Conservation (phyloP, 2,797 vertebrate species). For the Mastacembelus armatus region DNA sequence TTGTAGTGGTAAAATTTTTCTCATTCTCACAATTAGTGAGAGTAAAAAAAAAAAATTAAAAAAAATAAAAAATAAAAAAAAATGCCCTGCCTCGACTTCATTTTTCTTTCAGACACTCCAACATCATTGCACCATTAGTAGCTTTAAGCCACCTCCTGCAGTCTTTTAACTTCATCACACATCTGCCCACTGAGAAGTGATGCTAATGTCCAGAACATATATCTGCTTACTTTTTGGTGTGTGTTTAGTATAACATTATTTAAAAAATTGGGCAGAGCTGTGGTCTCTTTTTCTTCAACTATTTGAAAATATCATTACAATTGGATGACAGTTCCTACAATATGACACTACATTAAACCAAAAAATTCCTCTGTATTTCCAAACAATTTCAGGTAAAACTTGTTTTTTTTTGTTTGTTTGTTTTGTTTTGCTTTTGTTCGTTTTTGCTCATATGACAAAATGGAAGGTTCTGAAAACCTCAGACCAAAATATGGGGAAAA, state of each 20-base stretch:
- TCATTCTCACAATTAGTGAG: too few species aligned
- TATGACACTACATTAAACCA: too few species aligned
- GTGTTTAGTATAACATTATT: background rate
- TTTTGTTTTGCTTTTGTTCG: background rate
- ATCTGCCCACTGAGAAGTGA: conserved; percentile 3
- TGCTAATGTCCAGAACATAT: background rate
- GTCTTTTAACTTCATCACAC: conserved; percentile 27
- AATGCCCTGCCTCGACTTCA: conserved; percentile 6
- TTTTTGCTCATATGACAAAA: conserved; percentile 8
- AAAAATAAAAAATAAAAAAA: too few species aligned
- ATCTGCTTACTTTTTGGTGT: too few species aligned
- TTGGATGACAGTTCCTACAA: too few species aligned
- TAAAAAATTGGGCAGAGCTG: too few species aligned
- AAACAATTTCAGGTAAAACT: too few species aligned
- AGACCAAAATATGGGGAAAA: background rate
- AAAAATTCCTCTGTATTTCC: too few species aligned
- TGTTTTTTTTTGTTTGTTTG: background rate
- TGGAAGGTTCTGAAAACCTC: background rate
- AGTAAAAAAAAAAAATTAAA: too few species aligned
- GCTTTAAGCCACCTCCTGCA: conserved; percentile 34
- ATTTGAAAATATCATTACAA: too few species aligned
- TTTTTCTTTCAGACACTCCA: conserved; percentile 23
- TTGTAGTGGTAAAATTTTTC: too few species aligned
- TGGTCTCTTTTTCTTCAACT: too few species aligned
- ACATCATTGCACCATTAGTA: conserved; percentile 29